A percentile compares a stretch with the other conserved stretches of the same genome.
phyloP scores from a whole-genome alignment of 2,797 vertebrate species.

The Chiroxiphia lanceolata region DNA sequence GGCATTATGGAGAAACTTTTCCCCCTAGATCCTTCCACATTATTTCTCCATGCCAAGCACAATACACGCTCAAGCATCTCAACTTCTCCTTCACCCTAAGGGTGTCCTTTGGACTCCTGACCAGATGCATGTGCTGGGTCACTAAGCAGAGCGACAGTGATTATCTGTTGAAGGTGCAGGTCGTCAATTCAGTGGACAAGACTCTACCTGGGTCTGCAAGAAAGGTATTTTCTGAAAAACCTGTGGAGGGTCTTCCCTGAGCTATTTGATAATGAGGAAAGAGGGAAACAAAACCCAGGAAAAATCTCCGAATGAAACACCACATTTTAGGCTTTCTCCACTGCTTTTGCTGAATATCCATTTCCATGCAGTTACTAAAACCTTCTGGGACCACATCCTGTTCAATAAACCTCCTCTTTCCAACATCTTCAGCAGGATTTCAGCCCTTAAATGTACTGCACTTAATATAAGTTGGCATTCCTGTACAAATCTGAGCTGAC shows the following conservation, averaged over 20 bases:
- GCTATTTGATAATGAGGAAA: not conserved
- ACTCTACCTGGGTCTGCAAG: not conserved
- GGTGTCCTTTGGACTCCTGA: not conserved
- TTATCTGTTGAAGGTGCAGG: not conserved
- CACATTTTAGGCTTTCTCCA: not conserved
- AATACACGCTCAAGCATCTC: not conserved
- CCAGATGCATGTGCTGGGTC: not conserved
- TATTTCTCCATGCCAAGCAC: not conserved
- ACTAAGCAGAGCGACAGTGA: accelerated
- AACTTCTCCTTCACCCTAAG: not conserved
- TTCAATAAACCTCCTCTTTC: not conserved
- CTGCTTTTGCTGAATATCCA: not conserved
- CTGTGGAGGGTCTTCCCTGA: not conserved
- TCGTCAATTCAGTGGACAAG: not conserved
- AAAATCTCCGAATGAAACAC: not conserved
- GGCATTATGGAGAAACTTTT: not conserved
- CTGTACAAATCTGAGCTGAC: constrained; percentile 6
- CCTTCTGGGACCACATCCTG: not conserved
- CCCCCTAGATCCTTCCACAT: not conserved
- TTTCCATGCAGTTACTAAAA: not conserved
- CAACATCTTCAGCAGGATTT: not conserved
- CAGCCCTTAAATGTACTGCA: not conserved
- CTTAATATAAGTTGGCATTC: not conserved
- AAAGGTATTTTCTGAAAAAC: not conserved
- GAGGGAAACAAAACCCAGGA: not conserved